Evolutionary conservation across 2,888 invertebrate genomes (phyloP).

Genomic region (Xanthia icteritia): DNA sequence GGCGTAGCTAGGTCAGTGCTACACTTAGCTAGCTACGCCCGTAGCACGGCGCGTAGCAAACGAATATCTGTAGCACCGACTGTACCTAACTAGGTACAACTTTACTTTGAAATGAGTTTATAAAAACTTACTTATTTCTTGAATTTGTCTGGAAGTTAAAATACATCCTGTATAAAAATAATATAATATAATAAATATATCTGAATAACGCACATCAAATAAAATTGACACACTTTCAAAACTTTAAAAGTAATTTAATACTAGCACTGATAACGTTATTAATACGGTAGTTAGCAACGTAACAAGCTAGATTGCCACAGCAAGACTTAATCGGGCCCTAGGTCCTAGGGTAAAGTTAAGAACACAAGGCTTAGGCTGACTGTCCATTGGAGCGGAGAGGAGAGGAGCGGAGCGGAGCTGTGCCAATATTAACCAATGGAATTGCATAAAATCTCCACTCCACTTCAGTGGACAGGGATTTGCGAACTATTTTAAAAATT

Average conservation of each 20-base stretch:
- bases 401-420: no score
- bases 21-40: conserved; percentile 4
- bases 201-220: conserved; percentile 32
- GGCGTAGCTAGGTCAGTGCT: neutral
- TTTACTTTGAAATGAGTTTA: neutral
- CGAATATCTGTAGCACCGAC: neutral
- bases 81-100: neutral
- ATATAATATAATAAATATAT: conserved; percentile 11
- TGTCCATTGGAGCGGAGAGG: no score
- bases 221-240: conserved; percentile 12
- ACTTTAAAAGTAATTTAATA: conserved; percentile 29
- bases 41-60: conserved; percentile 12
- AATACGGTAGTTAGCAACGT: conserved; percentile 48
- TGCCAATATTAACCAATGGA: no score
- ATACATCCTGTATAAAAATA: conserved; percentile 16
- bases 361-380: conserved; percentile 1
- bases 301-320: conserved; percentile 55
- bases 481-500: no score
- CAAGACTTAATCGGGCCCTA: conserved; percentile 47
- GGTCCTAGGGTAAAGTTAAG: conserved; percentile 39
- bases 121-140: neutral
- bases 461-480: no score
- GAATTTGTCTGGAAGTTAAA: neutral
- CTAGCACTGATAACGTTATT: conserved; percentile 37
- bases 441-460: no score